phyloP scores from a whole-genome alignment of 2,113 vertebrate genomes.

The Apus apus region DNA sequence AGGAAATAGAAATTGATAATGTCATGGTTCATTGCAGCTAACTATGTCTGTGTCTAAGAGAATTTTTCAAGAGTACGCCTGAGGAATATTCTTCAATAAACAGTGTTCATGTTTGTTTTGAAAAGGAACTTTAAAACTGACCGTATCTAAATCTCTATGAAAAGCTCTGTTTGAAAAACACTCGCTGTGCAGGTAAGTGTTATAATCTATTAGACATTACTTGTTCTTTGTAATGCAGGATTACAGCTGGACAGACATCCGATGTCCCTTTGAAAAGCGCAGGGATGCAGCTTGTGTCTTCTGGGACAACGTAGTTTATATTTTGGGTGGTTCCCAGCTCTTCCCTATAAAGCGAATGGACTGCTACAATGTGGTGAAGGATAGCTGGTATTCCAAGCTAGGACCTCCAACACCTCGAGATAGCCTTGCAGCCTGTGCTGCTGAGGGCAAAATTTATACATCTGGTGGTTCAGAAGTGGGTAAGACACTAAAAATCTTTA shows the following conservation, averaged over 20 bases:
- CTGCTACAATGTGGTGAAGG: constrained; percentile 98
- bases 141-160: constrained; percentile 61
- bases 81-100: constrained; percentile 58
- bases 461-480: constrained; percentile 98
- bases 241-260: constrained; percentile 96
- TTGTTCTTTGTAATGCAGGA: constrained; percentile 81
- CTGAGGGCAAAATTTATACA: constrained; percentile 97
- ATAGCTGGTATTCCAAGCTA: constrained; percentile 98
- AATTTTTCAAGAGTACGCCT: constrained; percentile 63
- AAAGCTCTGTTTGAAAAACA: constrained; percentile 67
- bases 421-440: constrained; percentile 94
- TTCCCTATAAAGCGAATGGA: constrained; percentile 99
- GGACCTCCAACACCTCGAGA: constrained; percentile 94
- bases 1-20: constrained; percentile 34
- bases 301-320: constrained; percentile 99
- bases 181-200: constrained; percentile 60
- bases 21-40: constrained; percentile 51
- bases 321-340: constrained; percentile 96
- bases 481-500: constrained; percentile 79
- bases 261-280: constrained; percentile 97
- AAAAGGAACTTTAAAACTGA: constrained; percentile 70
- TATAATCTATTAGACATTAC: constrained; percentile 64
- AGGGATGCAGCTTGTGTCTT: constrained; percentile 94
- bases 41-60: constrained; percentile 58
- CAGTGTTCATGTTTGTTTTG: constrained; percentile 63